Evolutionary conservation across 2,113 vertebrate genomes (phyloP).

Genomic region (Halichoeres trimaculatus): DNA sequence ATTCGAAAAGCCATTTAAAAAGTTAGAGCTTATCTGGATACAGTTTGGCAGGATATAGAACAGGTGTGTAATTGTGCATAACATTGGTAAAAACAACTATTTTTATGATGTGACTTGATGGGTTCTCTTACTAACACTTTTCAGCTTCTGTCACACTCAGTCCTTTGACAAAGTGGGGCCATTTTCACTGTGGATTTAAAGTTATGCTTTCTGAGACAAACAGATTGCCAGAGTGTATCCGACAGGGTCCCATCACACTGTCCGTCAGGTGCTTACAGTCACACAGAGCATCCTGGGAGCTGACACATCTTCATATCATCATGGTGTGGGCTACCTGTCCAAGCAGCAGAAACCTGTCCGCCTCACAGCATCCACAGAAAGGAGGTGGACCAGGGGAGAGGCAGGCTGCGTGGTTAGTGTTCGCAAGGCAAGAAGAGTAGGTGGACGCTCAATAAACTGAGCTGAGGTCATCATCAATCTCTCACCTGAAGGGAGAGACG

Average conservation of each 20-base stretch:
- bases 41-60: too few relatives aligned
- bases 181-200: conserved; percentile 28
- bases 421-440: conserved; percentile 44
- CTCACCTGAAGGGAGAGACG: conserved; percentile 48
- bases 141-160: neutral
- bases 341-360: conserved; percentile 38
- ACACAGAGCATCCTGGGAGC: conserved; percentile 28
- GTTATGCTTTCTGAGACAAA: conserved; percentile 46
- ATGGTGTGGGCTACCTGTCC: conserved; percentile 34
- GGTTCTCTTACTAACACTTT: neutral
- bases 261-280: conserved; percentile 46
- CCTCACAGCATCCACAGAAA: conserved; percentile 9
- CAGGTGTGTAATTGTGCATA: too few relatives aligned
- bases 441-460: conserved; percentile 58
- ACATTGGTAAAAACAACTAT: too few relatives aligned
- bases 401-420: conserved; percentile 33
- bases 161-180: conserved; percentile 8
- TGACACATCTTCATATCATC: conserved; percentile 34
- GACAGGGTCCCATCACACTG: conserved; percentile 14
- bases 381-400: conserved; percentile 25
- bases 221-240: conserved; percentile 34
- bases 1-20: too few relatives aligned
- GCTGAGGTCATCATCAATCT: conserved; percentile 75
- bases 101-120: neutral
- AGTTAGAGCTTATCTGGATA: too few relatives aligned